phyloP scores from a whole-genome alignment of 2,888 invertebrate genomes.

The Lottia gigantea region DNA sequence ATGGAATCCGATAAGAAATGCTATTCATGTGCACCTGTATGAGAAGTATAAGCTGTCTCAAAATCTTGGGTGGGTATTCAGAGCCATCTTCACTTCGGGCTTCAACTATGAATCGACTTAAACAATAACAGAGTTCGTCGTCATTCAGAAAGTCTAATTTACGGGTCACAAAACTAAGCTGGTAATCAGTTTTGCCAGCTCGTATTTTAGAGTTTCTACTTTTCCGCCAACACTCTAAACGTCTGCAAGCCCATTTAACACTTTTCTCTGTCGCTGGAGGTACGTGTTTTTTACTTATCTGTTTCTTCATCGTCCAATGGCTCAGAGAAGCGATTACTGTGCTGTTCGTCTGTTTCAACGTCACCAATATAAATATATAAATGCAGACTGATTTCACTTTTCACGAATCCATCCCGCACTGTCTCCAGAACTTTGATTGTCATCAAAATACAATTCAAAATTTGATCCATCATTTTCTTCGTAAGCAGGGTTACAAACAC shows the following conservation, averaged over 20 bases:
- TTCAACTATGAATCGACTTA: background rate
- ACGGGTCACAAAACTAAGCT: background rate
- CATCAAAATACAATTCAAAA: no score
- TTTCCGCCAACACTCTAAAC: background rate
- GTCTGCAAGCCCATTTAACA: background rate
- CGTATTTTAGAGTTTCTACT: background rate
- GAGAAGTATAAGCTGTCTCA: background rate
- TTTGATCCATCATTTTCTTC: no score
- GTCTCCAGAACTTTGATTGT: no score
- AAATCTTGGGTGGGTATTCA: conserved; percentile 4
- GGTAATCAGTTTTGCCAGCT: background rate
- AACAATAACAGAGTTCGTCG: conserved; percentile 2
- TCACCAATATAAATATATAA: no score
- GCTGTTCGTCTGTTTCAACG: no score
- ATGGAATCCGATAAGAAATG: conserved; percentile 7
- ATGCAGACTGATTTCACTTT: no score
- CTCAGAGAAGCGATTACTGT: no score
- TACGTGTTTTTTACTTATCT: background rate
- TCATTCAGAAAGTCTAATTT: conserved; percentile 4
- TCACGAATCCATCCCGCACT: no score
- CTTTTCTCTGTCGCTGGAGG: background rate
- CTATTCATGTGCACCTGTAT: no score
- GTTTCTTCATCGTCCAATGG: no score
- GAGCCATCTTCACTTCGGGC: background rate
- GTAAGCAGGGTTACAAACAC: no score